Base-by-base conservation (phyloP, 1,140 invertebrate species). In the Coelopa frigida region DNA sequence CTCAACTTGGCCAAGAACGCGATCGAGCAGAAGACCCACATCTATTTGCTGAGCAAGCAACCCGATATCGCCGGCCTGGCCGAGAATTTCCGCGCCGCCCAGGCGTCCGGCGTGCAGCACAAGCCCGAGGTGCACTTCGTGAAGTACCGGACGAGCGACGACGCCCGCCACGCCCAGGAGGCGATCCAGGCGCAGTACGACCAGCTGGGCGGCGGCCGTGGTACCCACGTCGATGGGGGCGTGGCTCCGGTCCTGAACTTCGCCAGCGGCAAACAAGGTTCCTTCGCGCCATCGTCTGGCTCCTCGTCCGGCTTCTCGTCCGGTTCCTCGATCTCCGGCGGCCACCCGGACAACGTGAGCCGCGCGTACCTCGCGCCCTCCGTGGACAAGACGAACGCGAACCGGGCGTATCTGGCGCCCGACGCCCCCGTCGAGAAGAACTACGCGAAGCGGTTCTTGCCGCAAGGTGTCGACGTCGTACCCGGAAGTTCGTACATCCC, bases 61-160 rank as follows among this genome's bases (percentile, higher is more conserved):
- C 54, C 62, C 1, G 51, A 61, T 32, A 52, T 57, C 22, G 51
- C 52, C 3, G 62, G 61, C 21, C 40, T 61, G 35, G 49, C 50
- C 39, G 49, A 53, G 40, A 57, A 53, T 41, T 15, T 64, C 22
- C 58, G 58, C 23, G 46, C 57, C 42, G 55, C 50, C 45, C 78
- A 82, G 56, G 75, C 31, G n/a, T 4, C n/a, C n/a, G n/a, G 75
- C 70, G 17, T 33, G 5, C 27, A 26, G 0, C 33, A 44, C 17
- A 61, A 62, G 48, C 62, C 62, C 18, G 59, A 59, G 37, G 62
- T 66, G 6, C 59, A 62, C 42, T 62, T 61, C n/a, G 50, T 66
- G n/a, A 66, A 65, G 40, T 66, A 66, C 38, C 52, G 54, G 37
- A 62, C 62, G 10, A 46, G 38, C 8, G 52, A 59, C 43, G 62